Evolutionary conservation across 2,888 invertebrate species (phyloP).

Genomic region (Dugesia japonica): DNA sequence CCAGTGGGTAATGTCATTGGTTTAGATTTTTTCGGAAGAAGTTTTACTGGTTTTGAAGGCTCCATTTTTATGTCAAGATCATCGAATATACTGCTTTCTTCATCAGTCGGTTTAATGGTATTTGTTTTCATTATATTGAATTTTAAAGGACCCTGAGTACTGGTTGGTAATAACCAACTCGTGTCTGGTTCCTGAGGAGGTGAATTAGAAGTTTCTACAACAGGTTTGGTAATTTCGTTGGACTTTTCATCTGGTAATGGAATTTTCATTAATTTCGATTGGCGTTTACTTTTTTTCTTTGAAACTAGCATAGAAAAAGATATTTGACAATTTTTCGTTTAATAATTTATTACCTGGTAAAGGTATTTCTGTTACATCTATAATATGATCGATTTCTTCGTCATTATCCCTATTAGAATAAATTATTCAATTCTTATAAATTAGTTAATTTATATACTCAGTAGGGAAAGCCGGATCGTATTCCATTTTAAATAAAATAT

Average conservation of each 20-base stretch:
- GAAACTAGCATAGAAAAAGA: not conserved
- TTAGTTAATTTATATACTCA: constrained; percentile 21
- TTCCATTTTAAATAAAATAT: constrained; percentile 25
- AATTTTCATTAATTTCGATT: not conserved
- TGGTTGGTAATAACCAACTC: not conserved
- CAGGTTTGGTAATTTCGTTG: too few species aligned
- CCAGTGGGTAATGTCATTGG: constrained; percentile 20
- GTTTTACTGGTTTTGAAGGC: too few species aligned
- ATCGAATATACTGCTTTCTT: too few species aligned
- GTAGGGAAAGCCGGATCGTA: constrained; percentile 34
- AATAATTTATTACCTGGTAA: constrained; percentile 24
- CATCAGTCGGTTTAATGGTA: too few species aligned
- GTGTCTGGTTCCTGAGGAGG: not conserved
- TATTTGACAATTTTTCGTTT: not conserved
- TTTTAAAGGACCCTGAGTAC: too few species aligned
- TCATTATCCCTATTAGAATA: not conserved
- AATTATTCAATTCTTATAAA: not conserved
- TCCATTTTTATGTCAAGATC: too few species aligned
- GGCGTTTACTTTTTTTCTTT: not conserved
- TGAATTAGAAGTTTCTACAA: not conserved
- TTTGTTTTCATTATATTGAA: too few species aligned
- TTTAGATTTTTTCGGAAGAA: constrained; percentile 1
- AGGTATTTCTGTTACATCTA: constrained; percentile 22
- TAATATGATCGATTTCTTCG: not conserved
- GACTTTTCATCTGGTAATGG: not conserved